Evolutionary conservation across 1,140 invertebrate species (phyloP).

Genomic region (Pseudomyrmex pallidus): DNA sequence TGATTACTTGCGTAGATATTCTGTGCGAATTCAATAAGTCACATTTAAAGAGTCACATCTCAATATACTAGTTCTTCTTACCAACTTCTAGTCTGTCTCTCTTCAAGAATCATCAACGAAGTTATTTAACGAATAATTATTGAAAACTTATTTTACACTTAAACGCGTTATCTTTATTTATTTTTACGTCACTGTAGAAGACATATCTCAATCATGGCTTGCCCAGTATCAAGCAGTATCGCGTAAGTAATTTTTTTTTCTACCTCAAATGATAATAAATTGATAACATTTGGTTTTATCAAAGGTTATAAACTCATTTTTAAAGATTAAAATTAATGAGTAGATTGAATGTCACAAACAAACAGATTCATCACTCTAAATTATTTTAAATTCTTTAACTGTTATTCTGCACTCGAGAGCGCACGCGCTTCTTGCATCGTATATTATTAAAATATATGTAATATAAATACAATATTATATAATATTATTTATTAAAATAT

Average conservation of each 20-base stretch:
- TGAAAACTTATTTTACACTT: neutral
- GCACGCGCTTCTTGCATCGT: too few species aligned
- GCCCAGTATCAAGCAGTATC: constrained; percentile 48
- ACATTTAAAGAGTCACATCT: constrained; percentile 17
- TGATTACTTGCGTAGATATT: neutral
- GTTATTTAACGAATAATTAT: neutral
- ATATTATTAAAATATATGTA: too few species aligned
- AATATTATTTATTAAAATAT: too few species aligned
- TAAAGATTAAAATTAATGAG: neutral
- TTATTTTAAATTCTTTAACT: neutral
- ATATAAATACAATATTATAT: too few species aligned
- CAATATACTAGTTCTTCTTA: neutral
- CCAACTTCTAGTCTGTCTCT: neutral
- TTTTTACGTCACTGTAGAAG: neutral
- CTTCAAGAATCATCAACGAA: neutral
- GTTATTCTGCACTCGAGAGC: neutral
- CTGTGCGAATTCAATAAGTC: neutral
- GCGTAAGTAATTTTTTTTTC: constrained; percentile 59
- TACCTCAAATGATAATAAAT: neutral
- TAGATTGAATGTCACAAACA: neutral
- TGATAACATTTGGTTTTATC: neutral
- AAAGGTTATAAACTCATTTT: neutral
- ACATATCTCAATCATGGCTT: constrained; percentile 58
- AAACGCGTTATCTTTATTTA: neutral
- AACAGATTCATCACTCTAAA: neutral